These are phyloP conservation scores for Peucedramus taeniatus DNA, from an alignment of 2,113 vertebrate genomes.

Conservation along the genomic window DNA sequence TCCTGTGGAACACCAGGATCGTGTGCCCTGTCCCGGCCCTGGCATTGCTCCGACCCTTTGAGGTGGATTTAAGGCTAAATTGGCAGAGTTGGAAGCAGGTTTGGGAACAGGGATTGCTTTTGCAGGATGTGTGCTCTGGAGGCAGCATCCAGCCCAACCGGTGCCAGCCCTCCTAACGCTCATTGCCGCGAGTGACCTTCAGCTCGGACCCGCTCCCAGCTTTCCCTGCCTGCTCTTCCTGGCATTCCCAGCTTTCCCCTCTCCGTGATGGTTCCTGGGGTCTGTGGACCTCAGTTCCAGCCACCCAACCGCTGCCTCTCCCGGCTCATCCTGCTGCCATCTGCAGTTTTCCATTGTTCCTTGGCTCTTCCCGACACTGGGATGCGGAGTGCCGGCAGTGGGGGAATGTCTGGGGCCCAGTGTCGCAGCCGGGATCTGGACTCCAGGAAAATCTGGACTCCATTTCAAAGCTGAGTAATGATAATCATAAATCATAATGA, in stretches of 20 bases:
- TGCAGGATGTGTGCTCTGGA: rapidly evolving
- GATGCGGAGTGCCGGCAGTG: rapidly evolving
- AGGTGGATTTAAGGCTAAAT: neutral
- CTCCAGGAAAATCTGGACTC: neutral
- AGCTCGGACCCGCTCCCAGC: neutral
- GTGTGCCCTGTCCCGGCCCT: rapidly evolving
- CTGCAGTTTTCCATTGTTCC: neutral
- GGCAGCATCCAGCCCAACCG: neutral
- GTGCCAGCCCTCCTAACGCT: rapidly evolving
- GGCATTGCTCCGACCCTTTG: rapidly evolving
- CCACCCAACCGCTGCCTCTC: rapidly evolving
- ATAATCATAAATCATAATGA: neutral
- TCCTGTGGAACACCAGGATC: rapidly evolving
- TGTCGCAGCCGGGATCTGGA: neutral
- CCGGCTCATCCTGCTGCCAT: rapidly evolving
- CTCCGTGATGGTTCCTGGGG: rapidly evolving
- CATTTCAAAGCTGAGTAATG: neutral
- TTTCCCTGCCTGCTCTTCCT: neutral
- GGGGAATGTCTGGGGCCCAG: rapidly evolving
- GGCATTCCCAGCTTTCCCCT: neutral
- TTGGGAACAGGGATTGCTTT: neutral
- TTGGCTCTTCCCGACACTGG: neutral
- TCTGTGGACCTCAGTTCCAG: neutral
- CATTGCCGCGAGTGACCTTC: rapidly evolving
- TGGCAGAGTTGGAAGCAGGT: neutral